Percentiles rank a stretch among this genome's conserved stretches.
Evolutionary conservation across 2,888 invertebrate genomes (phyloP).

Genomic region (Apotomis capreana): DNA sequence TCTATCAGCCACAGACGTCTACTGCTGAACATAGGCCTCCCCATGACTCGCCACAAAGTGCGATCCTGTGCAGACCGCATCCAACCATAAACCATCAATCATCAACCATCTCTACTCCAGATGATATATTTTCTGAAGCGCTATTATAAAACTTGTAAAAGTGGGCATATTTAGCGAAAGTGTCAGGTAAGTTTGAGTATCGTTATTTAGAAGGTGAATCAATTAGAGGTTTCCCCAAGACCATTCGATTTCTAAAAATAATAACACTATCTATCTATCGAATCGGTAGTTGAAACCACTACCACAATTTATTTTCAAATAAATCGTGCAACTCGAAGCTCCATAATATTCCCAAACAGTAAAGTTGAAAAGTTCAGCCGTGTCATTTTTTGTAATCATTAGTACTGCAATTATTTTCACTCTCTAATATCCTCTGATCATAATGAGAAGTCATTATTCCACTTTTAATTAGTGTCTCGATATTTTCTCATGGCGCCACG

Average conservation of each 20-base stretch:
- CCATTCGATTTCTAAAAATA: not conserved
- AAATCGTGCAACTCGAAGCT: conserved; percentile 11
- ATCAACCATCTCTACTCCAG: too few species aligned
- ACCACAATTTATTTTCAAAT: conserved; percentile 5
- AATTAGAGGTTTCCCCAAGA: not conserved
- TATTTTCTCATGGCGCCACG: conserved; percentile 43
- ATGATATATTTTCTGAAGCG: too few species aligned
- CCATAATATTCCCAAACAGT: conserved; percentile 17
- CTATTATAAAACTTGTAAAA: too few species aligned
- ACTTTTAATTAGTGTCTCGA: conserved; percentile 33
- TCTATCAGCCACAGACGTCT: too few species aligned
- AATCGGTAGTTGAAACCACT: not conserved
- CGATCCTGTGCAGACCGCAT: too few species aligned
- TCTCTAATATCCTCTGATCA: conserved; percentile 42
- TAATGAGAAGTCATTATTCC: conserved; percentile 43
- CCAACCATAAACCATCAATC: too few species aligned
- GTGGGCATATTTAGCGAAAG: too few species aligned
- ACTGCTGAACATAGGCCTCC: too few species aligned
- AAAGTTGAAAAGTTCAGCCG: conserved; percentile 31
- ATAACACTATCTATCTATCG: not conserved
- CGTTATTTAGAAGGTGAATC: not conserved
- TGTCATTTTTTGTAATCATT: conserved; percentile 36
- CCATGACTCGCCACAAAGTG: too few species aligned
- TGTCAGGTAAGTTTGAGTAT: not conserved
- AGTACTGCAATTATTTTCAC: conserved; percentile 32